Percentiles rank a stretch among this genome's conserved stretches.
These are phyloP conservation scores for Chelonoidis abingdonii DNA, from an alignment of 2,113 vertebrate species.

Conservation along the genomic window DNA sequence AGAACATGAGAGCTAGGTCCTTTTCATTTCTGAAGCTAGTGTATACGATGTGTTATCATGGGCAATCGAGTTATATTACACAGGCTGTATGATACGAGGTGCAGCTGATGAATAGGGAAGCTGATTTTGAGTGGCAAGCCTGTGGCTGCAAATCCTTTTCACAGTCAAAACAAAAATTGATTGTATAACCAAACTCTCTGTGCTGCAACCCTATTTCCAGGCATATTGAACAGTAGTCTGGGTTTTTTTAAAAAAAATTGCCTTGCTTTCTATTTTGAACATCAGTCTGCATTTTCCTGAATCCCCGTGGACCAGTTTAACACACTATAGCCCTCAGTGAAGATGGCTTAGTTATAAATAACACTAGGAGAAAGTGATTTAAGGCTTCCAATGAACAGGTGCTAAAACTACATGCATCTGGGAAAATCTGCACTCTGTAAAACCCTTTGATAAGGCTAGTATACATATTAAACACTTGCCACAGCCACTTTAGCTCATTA, in stretches of 20 bases:
- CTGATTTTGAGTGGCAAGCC: conserved; percentile 59
- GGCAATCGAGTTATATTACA: not conserved
- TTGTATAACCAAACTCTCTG: conserved; percentile 40
- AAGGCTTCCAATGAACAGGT: conserved; percentile 60
- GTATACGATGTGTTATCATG: not conserved
- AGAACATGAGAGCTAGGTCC: not conserved
- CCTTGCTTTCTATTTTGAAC: conserved; percentile 34
- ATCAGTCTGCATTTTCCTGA: conserved; percentile 20
- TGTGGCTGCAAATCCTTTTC: conserved; percentile 45
- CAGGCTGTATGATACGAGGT: not conserved
- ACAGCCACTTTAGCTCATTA: conserved; percentile 37
- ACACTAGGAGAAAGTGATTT: conserved; percentile 44
- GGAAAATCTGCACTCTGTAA: conserved; percentile 27
- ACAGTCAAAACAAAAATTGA: conserved; percentile 8
- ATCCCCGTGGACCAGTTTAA: conserved; percentile 10
- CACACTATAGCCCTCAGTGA: conserved; percentile 36
- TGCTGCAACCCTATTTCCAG: conserved; percentile 17
- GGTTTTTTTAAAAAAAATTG: conserved; percentile 33
- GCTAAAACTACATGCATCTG: conserved; percentile 56
- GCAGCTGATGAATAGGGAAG: conserved; percentile 58
- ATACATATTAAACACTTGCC: conserved; percentile 20
- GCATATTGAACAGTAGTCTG: conserved; percentile 58
- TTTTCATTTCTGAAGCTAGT: not conserved
- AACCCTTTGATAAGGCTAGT: conserved; percentile 40
- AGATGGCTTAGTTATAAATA: conserved; percentile 62